phyloP scores from a whole-genome alignment of 2,113 vertebrate species.

The Pica pica region DNA sequence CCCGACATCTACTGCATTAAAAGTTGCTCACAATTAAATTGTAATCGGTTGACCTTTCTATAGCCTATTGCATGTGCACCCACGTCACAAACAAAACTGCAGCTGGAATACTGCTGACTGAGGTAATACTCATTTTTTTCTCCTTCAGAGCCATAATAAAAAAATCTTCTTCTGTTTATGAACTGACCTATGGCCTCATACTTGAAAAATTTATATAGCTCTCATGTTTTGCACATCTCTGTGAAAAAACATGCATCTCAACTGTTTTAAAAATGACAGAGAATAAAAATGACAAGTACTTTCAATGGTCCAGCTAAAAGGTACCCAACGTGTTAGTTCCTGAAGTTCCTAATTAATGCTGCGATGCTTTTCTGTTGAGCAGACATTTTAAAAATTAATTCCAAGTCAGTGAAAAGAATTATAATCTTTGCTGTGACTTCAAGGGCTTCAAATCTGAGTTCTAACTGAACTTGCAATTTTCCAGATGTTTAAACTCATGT shows the following conservation, averaged over 20 bases:
- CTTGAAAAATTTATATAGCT: neutral
- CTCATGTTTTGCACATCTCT: neutral
- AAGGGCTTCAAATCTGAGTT: neutral
- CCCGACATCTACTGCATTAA: neutral
- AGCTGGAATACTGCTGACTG: neutral
- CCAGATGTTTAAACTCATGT: neutral
- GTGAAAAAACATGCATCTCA: neutral
- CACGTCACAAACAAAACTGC: neutral
- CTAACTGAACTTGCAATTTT: neutral
- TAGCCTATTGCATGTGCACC: accelerated
- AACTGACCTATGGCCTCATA: neutral
- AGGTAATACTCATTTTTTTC: neutral
- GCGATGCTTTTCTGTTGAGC: neutral
- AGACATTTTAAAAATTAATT: neutral
- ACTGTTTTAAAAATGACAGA: neutral
- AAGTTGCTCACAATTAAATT: neutral
- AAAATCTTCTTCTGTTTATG: neutral
- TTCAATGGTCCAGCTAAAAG: neutral
- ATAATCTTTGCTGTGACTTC: neutral
- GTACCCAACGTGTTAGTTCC: neutral
- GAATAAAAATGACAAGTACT: neutral
- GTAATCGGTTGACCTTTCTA: neutral
- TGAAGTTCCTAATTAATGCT: neutral
- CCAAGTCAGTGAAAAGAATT: neutral
- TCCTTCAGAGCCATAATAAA: neutral